Evolutionary conservation across 2,797 vertebrate genomes (phyloP).

Genomic region (Danionella dracula): DNA sequence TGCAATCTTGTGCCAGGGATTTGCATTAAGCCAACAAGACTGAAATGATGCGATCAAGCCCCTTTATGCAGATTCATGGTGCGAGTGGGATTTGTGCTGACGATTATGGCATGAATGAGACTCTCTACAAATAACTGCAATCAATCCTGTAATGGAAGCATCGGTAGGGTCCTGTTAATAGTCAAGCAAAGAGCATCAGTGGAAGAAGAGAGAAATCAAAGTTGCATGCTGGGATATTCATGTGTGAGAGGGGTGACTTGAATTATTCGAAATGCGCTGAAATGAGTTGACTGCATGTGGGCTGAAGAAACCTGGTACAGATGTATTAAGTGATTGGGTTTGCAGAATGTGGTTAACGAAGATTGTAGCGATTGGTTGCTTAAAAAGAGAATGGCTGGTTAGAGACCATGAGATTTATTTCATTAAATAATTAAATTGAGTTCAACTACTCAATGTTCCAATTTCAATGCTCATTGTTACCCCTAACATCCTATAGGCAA

Average conservation of each 20-base stretch:
- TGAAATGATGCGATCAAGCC: conserved; percentile 35
- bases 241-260: conserved; percentile 3
- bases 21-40: conserved; percentile 37
- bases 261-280: conserved; percentile 16
- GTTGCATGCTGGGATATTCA: conserved; percentile 30
- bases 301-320: background rate
- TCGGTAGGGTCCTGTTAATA: conserved; percentile 25
- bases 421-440: background rate
- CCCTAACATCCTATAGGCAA: background rate
- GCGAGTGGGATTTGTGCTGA: conserved; percentile 10
- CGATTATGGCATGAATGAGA: conserved; percentile 21
- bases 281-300: conserved; percentile 24
- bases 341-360: conserved; percentile 11
- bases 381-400: background rate
- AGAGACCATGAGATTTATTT: background rate
- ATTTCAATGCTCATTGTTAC: background rate
- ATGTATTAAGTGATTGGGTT: background rate
- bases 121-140: conserved; percentile 29
- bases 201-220: conserved; percentile 32
- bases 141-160: conserved; percentile 20
- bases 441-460: background rate
- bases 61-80: conserved; percentile 24
- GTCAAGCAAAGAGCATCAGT: conserved; percentile 23
- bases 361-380: background rate
- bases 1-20: background rate